Conservation (phyloP, 1,140 invertebrate species). For the Apis dorsata region DNA sequence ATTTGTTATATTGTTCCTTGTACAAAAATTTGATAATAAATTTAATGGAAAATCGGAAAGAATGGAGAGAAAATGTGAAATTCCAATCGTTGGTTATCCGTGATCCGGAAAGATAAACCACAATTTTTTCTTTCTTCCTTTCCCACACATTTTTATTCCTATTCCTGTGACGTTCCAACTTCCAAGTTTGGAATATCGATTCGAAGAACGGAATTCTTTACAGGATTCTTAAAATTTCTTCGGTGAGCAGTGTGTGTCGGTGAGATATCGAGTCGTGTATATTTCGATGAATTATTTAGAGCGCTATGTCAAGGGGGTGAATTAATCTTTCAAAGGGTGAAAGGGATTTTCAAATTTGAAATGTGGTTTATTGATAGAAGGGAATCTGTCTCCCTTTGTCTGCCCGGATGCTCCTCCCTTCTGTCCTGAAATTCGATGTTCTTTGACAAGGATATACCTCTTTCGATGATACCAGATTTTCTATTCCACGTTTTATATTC, state of each 20-base stretch:
- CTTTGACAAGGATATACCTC: not conserved
- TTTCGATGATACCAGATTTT: not conserved
- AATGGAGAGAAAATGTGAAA: too few relatives aligned
- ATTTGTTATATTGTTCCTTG: too few relatives aligned
- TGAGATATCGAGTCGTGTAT: not conserved
- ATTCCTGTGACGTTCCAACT: not conserved
- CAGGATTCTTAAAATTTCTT: not conserved
- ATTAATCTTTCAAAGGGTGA: not conserved
- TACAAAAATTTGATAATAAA: too few relatives aligned
- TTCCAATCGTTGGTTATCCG: not conserved
- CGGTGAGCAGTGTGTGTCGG: not conserved
- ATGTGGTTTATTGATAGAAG: not conserved
- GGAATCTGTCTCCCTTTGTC: not conserved
- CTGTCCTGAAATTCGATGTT: not conserved
- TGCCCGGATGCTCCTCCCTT: not conserved
- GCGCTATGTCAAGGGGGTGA: not conserved
- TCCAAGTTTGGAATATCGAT: not conserved
- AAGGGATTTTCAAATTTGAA: slow-evolving; percentile 14
- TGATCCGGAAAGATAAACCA: not conserved
- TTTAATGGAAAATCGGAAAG: not conserved
- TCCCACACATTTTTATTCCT: too few relatives aligned
- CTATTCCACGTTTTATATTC: not conserved
- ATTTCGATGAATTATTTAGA: slow-evolving; percentile 23
- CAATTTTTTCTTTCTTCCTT: not conserved
- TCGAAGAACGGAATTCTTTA: not conserved